These are phyloP conservation scores for Callospermophilus lateralis DNA, from an alignment of 2,113 vertebrate species.

Conservation along the genomic window DNA sequence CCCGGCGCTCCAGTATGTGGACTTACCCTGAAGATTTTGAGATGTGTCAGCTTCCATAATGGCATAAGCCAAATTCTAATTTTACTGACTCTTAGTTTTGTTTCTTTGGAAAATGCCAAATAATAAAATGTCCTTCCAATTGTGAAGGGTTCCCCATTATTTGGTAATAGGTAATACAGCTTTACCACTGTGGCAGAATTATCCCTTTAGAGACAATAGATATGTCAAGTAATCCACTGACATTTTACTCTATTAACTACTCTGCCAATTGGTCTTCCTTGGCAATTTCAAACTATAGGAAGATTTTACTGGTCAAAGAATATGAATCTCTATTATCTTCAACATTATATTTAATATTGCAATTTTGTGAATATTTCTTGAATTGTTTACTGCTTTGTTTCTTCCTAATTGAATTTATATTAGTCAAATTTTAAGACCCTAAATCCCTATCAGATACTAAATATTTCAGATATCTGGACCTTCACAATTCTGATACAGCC, in stretches of 20 bases:
- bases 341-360: neutral
- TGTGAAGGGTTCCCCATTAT: neutral
- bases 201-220: neutral
- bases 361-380: slow-evolving; percentile 11
- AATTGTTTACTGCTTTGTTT: neutral
- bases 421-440: neutral
- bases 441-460: neutral
- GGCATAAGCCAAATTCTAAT: neutral
- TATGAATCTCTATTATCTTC: neutral
- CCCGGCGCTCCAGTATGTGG: neutral
- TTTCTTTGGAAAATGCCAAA: neutral
- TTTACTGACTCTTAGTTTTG: neutral
- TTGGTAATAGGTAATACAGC: neutral
- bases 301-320: neutral
- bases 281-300: neutral
- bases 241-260: neutral
- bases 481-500: neutral
- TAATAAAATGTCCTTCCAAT: neutral
- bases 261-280: neutral
- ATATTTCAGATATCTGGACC: neutral
- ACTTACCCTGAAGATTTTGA: neutral
- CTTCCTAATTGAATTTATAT: neutral
- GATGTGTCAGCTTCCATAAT: neutral
- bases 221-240: neutral
- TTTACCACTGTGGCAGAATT: neutral